Conservation (phyloP, 1,140 invertebrate genomes). For the Spodoptera frugiperda region DNA sequence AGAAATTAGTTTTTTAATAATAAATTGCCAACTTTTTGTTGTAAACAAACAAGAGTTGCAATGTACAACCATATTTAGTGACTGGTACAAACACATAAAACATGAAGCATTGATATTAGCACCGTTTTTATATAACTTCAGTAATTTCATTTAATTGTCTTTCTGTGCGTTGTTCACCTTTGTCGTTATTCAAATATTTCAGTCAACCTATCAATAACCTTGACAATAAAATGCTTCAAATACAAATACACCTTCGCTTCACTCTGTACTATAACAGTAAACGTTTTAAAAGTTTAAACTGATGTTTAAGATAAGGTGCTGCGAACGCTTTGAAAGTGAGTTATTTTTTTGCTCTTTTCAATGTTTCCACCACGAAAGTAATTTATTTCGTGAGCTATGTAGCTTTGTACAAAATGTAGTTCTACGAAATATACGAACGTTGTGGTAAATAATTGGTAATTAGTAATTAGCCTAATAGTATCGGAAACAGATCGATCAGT, state of each 20-base stretch:
- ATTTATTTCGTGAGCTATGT: slow-evolving; percentile 48
- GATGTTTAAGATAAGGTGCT: slow-evolving; percentile 30
- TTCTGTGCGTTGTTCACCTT: neutral
- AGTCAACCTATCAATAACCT: neutral
- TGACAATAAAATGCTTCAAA: neutral
- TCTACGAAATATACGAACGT: slow-evolving; percentile 9
- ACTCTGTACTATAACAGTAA: neutral
- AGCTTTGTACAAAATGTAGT: slow-evolving; percentile 39
- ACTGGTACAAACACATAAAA: neutral
- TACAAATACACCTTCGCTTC: neutral
- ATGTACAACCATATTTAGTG: slow-evolving; percentile 3
- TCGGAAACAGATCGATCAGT: slow-evolving; percentile 29
- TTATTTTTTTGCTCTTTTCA: slow-evolving; percentile 47
- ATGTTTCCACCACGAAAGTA: slow-evolving; percentile 19
- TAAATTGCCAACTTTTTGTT: slow-evolving; percentile 27
- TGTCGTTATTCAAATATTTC: slow-evolving; percentile 15
- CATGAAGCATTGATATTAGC: neutral
- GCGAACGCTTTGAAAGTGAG: slow-evolving; percentile 42
- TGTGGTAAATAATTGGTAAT: neutral
- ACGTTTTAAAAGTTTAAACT: slow-evolving; percentile 28
- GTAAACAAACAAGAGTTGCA: neutral
- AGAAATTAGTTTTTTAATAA: slow-evolving; percentile 51
- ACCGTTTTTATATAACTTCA: slow-evolving; percentile 6
- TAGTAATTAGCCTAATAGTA: slow-evolving; percentile 20
- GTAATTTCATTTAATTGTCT: neutral